Percentiles rank a stretch among this genome's conserved stretches.
These are phyloP conservation scores for Rhea pennata DNA, from an alignment of 2,113 vertebrate genomes.

Conservation along the genomic window DNA sequence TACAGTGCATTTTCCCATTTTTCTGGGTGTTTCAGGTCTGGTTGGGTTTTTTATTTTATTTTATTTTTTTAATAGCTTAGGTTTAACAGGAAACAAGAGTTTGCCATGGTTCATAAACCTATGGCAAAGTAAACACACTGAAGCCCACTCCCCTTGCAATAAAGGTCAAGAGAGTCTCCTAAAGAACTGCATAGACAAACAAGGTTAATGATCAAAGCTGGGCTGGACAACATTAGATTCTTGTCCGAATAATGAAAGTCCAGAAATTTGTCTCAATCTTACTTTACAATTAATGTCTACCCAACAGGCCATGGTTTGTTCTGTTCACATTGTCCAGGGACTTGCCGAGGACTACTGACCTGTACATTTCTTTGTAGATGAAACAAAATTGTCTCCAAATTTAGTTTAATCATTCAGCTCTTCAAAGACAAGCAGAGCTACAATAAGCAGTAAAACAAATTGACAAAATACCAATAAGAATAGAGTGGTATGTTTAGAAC, in stretches of 20 bases:
- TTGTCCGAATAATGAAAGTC: neutral
- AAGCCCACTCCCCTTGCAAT: neutral
- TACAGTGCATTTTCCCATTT: neutral
- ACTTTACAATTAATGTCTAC: neutral
- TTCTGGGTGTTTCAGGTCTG: neutral
- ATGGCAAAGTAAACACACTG: neutral
- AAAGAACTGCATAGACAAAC: neutral
- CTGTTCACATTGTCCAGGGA: neutral
- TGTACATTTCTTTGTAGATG: neutral
- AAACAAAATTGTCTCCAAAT: neutral
- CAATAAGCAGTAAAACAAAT: neutral
- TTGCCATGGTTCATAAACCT: neutral
- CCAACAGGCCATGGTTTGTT: neutral
- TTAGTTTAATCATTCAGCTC: neutral
- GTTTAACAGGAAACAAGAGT: slow-evolving; percentile 1
- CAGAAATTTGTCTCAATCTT: neutral
- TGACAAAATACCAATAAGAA: neutral
- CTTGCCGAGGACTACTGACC: neutral
- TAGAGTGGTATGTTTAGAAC: neutral
- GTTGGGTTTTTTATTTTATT: neutral
- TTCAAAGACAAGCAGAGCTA: neutral
- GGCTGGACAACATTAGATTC: neutral
- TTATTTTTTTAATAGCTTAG: neutral
- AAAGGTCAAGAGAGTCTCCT: neutral
- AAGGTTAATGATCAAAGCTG: neutral